Percentiles rank a stretch among this genome's conserved stretches.
These are phyloP conservation scores for Rutpela maculata DNA, from an alignment of 2,888 invertebrate genomes.

Conservation along the genomic window DNA sequence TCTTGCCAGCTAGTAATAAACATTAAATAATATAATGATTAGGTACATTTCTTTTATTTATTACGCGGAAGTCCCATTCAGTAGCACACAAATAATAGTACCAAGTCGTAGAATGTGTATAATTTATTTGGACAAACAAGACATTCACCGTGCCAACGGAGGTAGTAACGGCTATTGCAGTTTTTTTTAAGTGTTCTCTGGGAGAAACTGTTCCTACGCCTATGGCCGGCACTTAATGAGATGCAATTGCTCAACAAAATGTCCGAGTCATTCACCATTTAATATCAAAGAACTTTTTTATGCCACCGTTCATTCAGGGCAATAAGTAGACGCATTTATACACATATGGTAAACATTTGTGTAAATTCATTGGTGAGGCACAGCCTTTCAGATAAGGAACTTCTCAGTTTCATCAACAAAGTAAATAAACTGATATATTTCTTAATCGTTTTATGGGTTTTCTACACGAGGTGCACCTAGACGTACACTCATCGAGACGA, in stretches of 20 bases:
- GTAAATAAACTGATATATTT: constrained; percentile 24
- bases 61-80: not conserved
- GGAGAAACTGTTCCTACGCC: constrained; percentile 11
- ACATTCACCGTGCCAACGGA: not conserved
- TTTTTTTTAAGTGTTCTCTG: not conserved
- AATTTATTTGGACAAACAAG: not conserved
- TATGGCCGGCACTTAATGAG: not conserved
- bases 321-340: constrained; percentile 37
- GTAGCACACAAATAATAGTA: not conserved
- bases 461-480: not conserved
- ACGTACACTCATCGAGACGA: not conserved
- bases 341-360: constrained; percentile 55
- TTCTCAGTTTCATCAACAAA: constrained; percentile 10
- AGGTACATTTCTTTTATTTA: not conserved
- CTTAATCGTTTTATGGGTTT: constrained; percentile 15
- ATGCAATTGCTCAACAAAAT: not conserved
- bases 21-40: not conserved
- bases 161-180: not conserved
- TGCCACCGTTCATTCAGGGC: constrained; percentile 38
- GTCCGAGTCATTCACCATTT: constrained; percentile 32
- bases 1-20: no score
- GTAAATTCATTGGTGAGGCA: constrained; percentile 23
- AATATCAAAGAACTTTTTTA: constrained; percentile 24
- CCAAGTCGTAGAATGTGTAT: not conserved
- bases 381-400: constrained; percentile 14